phyloP scores from a whole-genome alignment of 2,113 vertebrate genomes.

The Elachura formosa region DNA sequence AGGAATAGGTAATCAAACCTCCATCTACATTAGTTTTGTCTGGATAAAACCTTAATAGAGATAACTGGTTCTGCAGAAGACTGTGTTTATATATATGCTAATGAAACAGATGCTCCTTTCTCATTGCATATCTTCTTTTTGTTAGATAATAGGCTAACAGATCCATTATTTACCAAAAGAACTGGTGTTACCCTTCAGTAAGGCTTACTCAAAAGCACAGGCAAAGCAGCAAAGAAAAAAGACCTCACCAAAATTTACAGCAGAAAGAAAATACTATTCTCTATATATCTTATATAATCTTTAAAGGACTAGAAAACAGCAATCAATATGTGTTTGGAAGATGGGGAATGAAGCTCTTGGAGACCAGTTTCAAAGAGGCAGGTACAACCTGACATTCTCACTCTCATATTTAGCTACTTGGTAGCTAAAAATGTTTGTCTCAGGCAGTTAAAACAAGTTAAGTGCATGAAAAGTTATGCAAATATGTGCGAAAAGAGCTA shows the following conservation, averaged over 20 bases:
- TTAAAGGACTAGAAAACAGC: neutral
- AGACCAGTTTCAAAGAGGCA: neutral
- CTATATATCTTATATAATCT: neutral
- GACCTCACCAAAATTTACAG: neutral
- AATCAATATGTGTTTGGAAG: neutral
- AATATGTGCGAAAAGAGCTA: neutral
- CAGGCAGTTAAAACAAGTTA: neutral
- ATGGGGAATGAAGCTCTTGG: neutral
- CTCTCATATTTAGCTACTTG: neutral
- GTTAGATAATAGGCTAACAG: neutral
- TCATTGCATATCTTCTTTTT: neutral
- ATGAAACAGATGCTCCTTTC: neutral
- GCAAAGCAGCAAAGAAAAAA: neutral
- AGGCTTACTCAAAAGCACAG: neutral
- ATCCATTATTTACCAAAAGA: neutral
- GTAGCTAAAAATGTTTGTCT: neutral
- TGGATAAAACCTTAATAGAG: neutral
- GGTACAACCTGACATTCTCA: neutral
- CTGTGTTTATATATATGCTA: neutral
- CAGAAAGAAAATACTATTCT: neutral
- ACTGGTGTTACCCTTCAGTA: neutral
- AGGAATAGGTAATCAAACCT: neutral
- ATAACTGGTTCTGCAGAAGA: neutral
- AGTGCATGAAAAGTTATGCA: neutral
- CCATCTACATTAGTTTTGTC: neutral